Base-by-base conservation (phyloP, 2,797 vertebrate species). In the Gorsachius magnificus region DNA sequence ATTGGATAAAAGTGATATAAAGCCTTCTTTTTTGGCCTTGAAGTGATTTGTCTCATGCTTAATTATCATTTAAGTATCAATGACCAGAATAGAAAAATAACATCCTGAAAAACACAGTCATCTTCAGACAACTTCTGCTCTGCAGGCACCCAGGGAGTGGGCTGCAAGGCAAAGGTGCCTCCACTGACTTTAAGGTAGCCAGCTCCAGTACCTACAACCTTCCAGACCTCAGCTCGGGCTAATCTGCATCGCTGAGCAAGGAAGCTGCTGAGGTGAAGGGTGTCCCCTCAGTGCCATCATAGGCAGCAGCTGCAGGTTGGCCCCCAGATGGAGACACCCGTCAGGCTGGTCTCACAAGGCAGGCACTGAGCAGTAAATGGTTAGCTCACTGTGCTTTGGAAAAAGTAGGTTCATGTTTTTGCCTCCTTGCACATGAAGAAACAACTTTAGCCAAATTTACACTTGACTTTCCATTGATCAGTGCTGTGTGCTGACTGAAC, bases 1-100 rank as follows among this genome's bases (percentile, higher is more conserved):
- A 72, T 83, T 93, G 91, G 78, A 86, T 95, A 91, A 91, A 97
- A 96, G 85, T 96, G 91, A 96, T 89, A 51, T 96, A 81, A 80
- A 93, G 57, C 80, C 93, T 94, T 85, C 75, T 75, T 92, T 94
- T 80, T 76, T 68, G 60, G 69, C 86, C 70, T 86, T 88, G 85
- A 95, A 96, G 65, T 94, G 81, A 95, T 87, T 89, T 69, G 74
- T 94, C 80, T 93, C 83, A 17, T 54, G 75, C 45, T 91, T 95
- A 94, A 97, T 95, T 96, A 92, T 80, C 82, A 82, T 58, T 75
- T 80, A 87, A 78, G 75, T 91, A 76, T 87, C 92, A 89, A 33
- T 46, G 77, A 76, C 38, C 82, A 35, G 81, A 91, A 85, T 14
- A 61, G 75, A 92, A 94, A n/a, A 90, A 56, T 63, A 95, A 60